phyloP scores from a whole-genome alignment of 2,113 vertebrate genomes.

The Ursus arctos region DNA sequence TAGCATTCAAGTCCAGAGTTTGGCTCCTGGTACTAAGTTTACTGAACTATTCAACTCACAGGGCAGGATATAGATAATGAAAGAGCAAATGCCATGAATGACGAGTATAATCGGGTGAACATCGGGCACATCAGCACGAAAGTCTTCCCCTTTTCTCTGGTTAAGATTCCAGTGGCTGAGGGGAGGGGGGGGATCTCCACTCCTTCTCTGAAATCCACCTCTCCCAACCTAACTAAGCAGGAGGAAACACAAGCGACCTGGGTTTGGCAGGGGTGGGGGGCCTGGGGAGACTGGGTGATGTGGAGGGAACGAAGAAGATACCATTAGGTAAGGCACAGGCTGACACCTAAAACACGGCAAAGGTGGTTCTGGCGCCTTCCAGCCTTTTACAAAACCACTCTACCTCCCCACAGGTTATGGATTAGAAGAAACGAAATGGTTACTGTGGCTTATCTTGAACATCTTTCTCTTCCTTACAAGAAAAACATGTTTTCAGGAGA shows the following conservation, averaged over 20 bases:
- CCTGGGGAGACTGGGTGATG: background rate
- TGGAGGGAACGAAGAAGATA: background rate
- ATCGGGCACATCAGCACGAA: background rate
- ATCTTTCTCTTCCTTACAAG: background rate
- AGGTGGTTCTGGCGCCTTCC: background rate
- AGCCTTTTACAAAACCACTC: background rate
- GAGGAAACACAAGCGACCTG: background rate
- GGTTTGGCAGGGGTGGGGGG: background rate
- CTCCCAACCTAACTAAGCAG: background rate
- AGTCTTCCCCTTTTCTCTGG: slow-evolving; percentile 39
- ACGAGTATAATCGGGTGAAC: background rate
- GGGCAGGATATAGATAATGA: background rate
- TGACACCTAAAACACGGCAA: background rate
- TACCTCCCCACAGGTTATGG: background rate
- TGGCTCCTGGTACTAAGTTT: background rate
- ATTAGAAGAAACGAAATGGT: slow-evolving; percentile 25
- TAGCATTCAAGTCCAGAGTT: slow-evolving; percentile 26
- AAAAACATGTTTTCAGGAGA: slow-evolving; percentile 29
- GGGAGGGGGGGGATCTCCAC: background rate
- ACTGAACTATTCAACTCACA: background rate
- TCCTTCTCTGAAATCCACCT: background rate
- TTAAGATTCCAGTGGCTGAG: background rate
- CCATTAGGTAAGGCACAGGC: background rate
- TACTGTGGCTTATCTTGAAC: background rate
- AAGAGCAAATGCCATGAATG: background rate